These are phyloP conservation scores for Leptinotarsa undecemlineata DNA, from an alignment of 1,140 invertebrate genomes.

Conservation along the genomic window DNA sequence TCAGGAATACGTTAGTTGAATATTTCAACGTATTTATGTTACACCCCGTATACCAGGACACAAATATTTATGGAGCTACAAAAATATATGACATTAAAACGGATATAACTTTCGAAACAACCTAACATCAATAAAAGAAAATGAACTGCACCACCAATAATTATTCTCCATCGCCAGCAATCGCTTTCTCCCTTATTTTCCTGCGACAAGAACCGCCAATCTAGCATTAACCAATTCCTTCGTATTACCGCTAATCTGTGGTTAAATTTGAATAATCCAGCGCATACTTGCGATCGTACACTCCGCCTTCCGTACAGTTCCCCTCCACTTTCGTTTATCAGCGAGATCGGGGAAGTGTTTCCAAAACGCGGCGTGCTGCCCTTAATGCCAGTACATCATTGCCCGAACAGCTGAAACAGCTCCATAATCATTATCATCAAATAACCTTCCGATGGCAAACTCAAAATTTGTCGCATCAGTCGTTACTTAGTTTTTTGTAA, in stretches of 20 bases:
- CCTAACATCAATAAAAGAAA: no score
- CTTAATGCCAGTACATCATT: constrained; percentile 34
- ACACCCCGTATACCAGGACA: no score
- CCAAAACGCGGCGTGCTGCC: constrained; percentile 35
- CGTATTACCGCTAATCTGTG: constrained; percentile 23
- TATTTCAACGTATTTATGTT: no score
- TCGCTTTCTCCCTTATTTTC: constrained; percentile 5
- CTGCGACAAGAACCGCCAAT: constrained; percentile 22
- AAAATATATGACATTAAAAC: no score
- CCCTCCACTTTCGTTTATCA: constrained; percentile 38
- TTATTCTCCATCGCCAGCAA: not conserved
- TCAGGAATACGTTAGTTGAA: no score
- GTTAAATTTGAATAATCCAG: constrained; percentile 39
- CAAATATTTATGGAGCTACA: no score
- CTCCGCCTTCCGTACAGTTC: constrained; percentile 24
- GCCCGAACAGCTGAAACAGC: constrained; percentile 4
- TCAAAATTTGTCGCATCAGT: not conserved
- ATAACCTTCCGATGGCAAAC: constrained; percentile 8
- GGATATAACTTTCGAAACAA: no score
- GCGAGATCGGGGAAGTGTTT: constrained; percentile 41
- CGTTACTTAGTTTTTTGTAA: not conserved
- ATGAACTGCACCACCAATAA: no score
- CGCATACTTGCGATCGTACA: constrained; percentile 25
- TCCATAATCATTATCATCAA: not conserved
- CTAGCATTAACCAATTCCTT: constrained; percentile 26